These are phyloP conservation scores for Paracanthobrama guichenoti DNA, from an alignment of 2,113 vertebrate genomes.

Conservation along the genomic window DNA sequence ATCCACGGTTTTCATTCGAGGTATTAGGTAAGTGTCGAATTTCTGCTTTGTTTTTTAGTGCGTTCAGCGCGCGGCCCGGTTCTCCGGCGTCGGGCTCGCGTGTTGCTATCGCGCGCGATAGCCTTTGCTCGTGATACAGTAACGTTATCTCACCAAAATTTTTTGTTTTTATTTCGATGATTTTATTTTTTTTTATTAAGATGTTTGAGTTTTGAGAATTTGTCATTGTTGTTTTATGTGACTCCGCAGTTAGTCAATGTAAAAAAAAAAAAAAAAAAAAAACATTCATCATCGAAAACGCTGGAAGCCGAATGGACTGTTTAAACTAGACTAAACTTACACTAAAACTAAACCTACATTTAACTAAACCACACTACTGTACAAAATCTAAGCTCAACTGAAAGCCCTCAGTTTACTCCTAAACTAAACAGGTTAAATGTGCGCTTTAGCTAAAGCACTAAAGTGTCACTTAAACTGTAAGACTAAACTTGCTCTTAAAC, in stretches of 20 bases:
- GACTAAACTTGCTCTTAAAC: neutral
- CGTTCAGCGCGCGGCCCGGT: neutral
- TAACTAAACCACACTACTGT: too few species aligned
- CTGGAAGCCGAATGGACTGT: neutral
- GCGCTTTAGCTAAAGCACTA: neutral
- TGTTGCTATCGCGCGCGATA: neutral
- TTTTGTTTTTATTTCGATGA: neutral
- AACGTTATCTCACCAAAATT: neutral
- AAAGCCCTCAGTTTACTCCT: neutral
- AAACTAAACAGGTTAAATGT: neutral
- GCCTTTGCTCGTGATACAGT: neutral
- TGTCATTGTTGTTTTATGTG: neutral
- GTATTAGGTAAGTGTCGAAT: slow-evolving; percentile 63
- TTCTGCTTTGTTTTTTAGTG: neutral
- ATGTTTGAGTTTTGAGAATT: neutral
- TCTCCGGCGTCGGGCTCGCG: neutral
- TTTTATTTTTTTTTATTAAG: too few species aligned
- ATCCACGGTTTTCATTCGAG: slow-evolving; percentile 41
- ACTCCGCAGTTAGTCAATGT: neutral
- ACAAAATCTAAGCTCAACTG: too few species aligned
- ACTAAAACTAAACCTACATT: neutral
- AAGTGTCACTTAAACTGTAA: neutral
- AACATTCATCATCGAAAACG: neutral
- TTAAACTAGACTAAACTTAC: neutral
- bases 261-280: neutral